Evolutionary conservation across 2,113 vertebrate species (phyloP), one percentile per base, ranked within the genome.

Genomic region (Embiotoca jacksoni): DNA sequence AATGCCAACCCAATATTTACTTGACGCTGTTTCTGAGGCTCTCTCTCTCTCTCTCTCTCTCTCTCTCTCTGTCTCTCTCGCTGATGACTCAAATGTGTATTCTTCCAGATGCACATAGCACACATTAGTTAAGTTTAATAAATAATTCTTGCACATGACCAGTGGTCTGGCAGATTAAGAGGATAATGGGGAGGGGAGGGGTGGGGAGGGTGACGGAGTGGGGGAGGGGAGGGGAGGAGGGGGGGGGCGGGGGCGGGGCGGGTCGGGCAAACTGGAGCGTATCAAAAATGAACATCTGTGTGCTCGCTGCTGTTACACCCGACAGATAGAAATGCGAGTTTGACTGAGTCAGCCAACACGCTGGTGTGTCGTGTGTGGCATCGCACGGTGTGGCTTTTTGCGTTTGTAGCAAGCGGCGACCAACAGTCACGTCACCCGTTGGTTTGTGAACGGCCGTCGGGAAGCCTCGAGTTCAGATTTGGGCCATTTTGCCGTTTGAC

Each of bases 71-170:
- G 1, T 23, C 23, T 23, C 23, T 23, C 23, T 23, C 23, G 23
- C 23, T 47, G 63, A 72, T 61, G 53, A 53, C 33, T 36, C 15
- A 3, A 59, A 81, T 81, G 72, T 78, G 68, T 68, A 60, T 87
- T 85, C 67, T 64, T 55, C 23, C 58, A n/a, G 47, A 15, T 63
- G 10, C 61, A 23, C 41, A 41, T 3, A 69, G 53, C 80, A 78
- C 82, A 75, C 60, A 62, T 63, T 78, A 23, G 72, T 80, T 63
- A 32, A 46, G 36, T 85, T 86, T 80, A 64, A 88, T 84, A 72
- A 88, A 91, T 81, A 73, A 66, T 78, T 73, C 68, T 58, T 61
- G 55, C 66, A 70, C 41, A 57, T 61, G 71, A 75, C 15, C 2
- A 11, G 33, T 55, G 55, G 81, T 61, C 57, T 78, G 64, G 65